Percentiles rank a stretch among this genome's conserved stretches.
Evolutionary conservation across 2,113 vertebrate genomes (phyloP).

Genomic region (Mionectes macconnelli): DNA sequence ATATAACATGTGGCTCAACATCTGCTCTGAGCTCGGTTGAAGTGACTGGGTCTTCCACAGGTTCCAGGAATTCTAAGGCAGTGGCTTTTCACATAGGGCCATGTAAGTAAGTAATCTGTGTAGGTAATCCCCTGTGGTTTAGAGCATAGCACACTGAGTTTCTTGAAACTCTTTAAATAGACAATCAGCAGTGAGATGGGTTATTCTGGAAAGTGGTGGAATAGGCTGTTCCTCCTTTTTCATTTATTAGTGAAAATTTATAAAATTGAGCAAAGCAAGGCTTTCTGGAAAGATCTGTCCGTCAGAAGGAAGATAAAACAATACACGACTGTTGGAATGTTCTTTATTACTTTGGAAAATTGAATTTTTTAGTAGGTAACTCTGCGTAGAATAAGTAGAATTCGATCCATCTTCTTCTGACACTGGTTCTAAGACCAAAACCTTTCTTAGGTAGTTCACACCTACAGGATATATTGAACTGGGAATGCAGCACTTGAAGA

Average conservation of each 20-base stretch:
- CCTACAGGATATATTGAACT: background rate
- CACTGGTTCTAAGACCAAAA: background rate
- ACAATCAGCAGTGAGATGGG: background rate
- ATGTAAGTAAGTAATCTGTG: background rate
- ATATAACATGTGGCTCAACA: background rate
- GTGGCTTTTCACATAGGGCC: background rate
- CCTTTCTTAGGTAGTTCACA: background rate
- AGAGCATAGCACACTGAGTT: background rate
- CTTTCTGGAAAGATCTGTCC: background rate
- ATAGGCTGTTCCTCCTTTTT: background rate
- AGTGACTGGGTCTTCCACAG: background rate
- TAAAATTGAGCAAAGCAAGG: background rate
- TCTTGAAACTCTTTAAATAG: conserved; percentile 13
- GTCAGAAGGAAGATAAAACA: background rate
- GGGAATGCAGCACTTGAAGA: background rate
- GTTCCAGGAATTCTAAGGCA: background rate
- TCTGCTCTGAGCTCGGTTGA: background rate
- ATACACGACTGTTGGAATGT: background rate
- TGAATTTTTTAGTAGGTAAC: background rate
- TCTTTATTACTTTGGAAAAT: background rate
- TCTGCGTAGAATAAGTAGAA: background rate
- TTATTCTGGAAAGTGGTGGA: background rate
- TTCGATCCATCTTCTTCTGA: background rate
- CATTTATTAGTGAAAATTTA: background rate
- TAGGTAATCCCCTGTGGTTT: background rate